Evolutionary conservation across 2,113 vertebrate genomes (phyloP).

Genomic region (Hucho hucho): DNA sequence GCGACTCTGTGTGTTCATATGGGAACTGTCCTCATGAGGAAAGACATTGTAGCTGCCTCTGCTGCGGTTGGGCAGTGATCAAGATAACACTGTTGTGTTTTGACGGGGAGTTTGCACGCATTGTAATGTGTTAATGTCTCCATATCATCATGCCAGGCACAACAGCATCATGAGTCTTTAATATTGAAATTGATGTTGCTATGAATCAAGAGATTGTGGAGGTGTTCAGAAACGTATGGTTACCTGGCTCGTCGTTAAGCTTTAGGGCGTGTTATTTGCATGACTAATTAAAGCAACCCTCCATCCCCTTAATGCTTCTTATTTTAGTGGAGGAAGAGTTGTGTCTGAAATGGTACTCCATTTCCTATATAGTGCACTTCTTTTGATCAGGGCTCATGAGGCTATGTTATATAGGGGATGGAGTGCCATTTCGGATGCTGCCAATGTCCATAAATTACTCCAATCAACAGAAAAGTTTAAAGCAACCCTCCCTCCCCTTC

Average conservation of each 20-base stretch:
- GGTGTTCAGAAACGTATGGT: constrained; percentile 8
- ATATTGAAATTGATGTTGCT: constrained; percentile 2
- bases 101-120: background rate
- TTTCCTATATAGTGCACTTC: too few relatives aligned
- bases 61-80: background rate
- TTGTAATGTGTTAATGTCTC: too few relatives aligned
- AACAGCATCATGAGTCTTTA: constrained; percentile 1
- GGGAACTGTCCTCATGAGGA: background rate
- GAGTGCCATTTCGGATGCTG: too few relatives aligned
- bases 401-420: too few relatives aligned
- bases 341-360: too few relatives aligned
- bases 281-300: background rate
- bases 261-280: constrained; percentile 2
- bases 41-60: background rate
- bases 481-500: background rate
- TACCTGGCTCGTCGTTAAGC: constrained; percentile 16
- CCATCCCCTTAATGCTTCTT: too few relatives aligned
- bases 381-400: too few relatives aligned
- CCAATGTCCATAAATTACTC: background rate
- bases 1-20: too few relatives aligned
- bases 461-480: background rate
- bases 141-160: constrained; percentile 17
- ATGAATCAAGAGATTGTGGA: too few relatives aligned
- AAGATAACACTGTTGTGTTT: constrained; percentile 1
- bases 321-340: too few relatives aligned